Percentiles rank a stretch among this genome's conserved stretches.
Evolutionary conservation across 1,140 invertebrate species (phyloP).

Genomic region (Zophobas morio): DNA sequence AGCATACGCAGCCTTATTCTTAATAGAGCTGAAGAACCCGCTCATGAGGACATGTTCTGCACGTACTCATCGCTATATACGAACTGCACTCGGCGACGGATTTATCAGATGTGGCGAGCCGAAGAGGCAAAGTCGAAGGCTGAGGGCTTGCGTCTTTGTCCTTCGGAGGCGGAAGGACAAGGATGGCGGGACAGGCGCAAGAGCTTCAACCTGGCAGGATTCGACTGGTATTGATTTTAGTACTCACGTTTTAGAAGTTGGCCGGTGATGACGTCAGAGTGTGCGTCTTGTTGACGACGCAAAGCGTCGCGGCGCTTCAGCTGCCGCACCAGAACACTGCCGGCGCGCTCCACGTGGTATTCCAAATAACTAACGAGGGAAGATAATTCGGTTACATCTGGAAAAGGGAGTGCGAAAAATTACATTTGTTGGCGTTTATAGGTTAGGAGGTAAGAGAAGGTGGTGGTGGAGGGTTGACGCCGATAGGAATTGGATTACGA

Average conservation of each 20-base stretch:
- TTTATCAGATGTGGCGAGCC: constrained; percentile 50
- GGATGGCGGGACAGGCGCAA: background rate
- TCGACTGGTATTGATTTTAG: constrained; percentile 29
- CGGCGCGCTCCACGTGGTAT: constrained; percentile 50
- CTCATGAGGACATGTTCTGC: constrained; percentile 62
- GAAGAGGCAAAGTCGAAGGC: background rate
- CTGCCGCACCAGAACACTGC: constrained; percentile 60
- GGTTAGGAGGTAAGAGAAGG: background rate
- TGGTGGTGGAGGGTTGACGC: too few species aligned
- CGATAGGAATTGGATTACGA: too few species aligned
- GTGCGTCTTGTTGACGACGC: constrained; percentile 63
- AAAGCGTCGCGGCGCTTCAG: constrained; percentile 66
- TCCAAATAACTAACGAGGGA: constrained; percentile 47
- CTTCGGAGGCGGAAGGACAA: background rate
- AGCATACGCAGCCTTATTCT: constrained; percentile 58
- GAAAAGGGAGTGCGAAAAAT: background rate
- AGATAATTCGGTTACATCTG: constrained; percentile 48
- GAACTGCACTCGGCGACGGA: constrained; percentile 46
- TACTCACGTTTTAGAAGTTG: constrained; percentile 62
- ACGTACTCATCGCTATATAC: constrained; percentile 42
- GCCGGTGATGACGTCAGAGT: constrained; percentile 63
- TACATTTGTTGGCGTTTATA: background rate
- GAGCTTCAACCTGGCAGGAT: background rate
- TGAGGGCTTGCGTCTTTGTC: constrained; percentile 11
- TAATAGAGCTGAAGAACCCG: constrained; percentile 64